These are phyloP conservation scores for Neopipo cinnamomea DNA, from an alignment of 2,113 vertebrate genomes.

Conservation along the genomic window DNA sequence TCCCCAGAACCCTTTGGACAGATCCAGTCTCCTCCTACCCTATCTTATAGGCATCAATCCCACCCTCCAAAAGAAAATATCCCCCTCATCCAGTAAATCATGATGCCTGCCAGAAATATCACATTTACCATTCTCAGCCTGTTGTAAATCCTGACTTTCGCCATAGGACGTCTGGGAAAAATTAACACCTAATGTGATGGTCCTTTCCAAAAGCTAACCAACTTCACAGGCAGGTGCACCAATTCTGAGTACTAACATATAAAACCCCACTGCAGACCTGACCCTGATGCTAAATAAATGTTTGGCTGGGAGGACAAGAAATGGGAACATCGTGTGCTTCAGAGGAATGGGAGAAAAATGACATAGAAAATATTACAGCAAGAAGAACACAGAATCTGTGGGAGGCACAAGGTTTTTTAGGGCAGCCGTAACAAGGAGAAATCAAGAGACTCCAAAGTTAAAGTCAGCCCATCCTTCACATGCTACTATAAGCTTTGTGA, in stretches of 20 bases:
- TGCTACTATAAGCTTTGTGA: background rate
- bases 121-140: slow-evolving; percentile 60
- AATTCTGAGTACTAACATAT: slow-evolving; percentile 46
- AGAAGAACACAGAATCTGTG: slow-evolving; percentile 29
- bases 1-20: background rate
- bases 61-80: slow-evolving; percentile 14
- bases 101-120: slow-evolving; percentile 41
- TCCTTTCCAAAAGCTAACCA: slow-evolving; percentile 53
- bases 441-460: slow-evolving; percentile 11
- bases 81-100: slow-evolving; percentile 9
- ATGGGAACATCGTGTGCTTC: slow-evolving; percentile 55
- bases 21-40: slow-evolving; percentile 21
- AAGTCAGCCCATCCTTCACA: slow-evolving; percentile 7
- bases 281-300: slow-evolving; percentile 68
- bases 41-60: background rate
- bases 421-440: slow-evolving; percentile 28
- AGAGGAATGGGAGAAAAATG: slow-evolving; percentile 50
- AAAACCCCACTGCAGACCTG: slow-evolving; percentile 50
- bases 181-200: slow-evolving; percentile 47
- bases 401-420: slow-evolving; percentile 32
- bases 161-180: slow-evolving; percentile 57
- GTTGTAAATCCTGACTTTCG: slow-evolving; percentile 67
- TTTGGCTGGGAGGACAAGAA: slow-evolving; percentile 59
- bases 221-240: slow-evolving; percentile 29
- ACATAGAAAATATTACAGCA: slow-evolving; percentile 56